phyloP scores from a whole-genome alignment of 2,888 invertebrate species.

The Limnephilus auricula region DNA sequence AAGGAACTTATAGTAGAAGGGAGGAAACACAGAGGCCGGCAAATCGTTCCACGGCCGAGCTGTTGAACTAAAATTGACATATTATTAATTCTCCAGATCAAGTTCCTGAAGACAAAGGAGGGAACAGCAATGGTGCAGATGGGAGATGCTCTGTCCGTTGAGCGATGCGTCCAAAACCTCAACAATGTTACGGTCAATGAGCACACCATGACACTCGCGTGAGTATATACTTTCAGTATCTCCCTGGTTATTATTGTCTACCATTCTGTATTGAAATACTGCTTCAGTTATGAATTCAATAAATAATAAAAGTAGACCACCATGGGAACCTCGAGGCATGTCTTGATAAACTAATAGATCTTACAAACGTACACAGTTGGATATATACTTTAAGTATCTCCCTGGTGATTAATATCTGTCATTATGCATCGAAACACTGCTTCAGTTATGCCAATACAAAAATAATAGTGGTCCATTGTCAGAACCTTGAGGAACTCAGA shows the following conservation, averaged over 20 bases:
- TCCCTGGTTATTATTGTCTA: not conserved
- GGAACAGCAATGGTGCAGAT: slow-evolving; percentile 99
- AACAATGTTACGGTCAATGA: slow-evolving; percentile 94
- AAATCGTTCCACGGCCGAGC: too few species aligned
- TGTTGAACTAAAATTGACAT: not conserved
- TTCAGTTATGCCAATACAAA: too few species aligned
- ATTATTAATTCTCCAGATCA: slow-evolving; percentile 79
- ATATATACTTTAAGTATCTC: too few species aligned
- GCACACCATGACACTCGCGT: slow-evolving; percentile 82
- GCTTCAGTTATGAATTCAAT: not conserved
- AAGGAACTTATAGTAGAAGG: too few species aligned
- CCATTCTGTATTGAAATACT: not conserved
- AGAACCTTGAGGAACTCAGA: too few species aligned
- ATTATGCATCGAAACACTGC: too few species aligned
- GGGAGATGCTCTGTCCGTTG: slow-evolving; percentile 96
- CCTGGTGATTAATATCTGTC: too few species aligned
- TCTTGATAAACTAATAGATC: too few species aligned
- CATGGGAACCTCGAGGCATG: not conserved
- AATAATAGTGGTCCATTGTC: too few species aligned
- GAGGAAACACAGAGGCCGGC: too few species aligned
- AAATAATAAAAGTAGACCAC: not conserved
- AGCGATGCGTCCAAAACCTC: slow-evolving; percentile 95
- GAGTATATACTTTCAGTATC: slow-evolving; percentile 69
- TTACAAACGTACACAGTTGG: too few species aligned
- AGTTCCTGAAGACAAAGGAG: slow-evolving; percentile 98